Percentiles rank a stretch among this genome's conserved stretches.
Conservation (phyloP, 2,797 vertebrate species). For the Lepus townsendii region DNA sequence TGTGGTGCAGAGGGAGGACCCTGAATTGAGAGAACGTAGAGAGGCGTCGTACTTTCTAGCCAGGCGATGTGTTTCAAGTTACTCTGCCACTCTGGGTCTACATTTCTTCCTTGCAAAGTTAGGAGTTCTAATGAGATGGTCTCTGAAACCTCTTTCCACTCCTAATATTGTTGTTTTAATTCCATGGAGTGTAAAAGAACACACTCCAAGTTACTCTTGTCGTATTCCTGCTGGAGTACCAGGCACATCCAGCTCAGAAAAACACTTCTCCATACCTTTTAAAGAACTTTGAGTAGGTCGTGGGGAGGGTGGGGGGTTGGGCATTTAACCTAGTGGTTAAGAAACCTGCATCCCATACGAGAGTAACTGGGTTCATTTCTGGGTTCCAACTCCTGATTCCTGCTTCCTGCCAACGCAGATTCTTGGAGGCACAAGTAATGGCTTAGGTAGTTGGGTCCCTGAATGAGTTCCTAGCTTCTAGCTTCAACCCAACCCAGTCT, state of each 20-base stretch:
- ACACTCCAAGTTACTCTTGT: background rate
- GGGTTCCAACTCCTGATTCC: no score
- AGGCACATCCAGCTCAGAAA: background rate
- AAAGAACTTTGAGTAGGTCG: background rate
- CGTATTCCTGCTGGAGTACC: background rate
- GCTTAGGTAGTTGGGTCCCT: no score
- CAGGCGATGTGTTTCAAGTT: background rate
- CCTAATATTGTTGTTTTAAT: background rate
- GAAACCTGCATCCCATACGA: no score
- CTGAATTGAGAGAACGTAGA: background rate
- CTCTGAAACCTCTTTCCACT: background rate
- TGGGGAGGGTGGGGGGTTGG: no score
- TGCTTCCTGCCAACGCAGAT: no score
- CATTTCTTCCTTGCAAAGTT: background rate
- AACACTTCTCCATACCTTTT: slow-evolving; percentile 33
- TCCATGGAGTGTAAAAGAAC: background rate
- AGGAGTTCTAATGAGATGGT: background rate
- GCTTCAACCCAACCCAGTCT: no score
- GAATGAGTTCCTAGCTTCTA: no score
- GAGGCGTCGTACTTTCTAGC: background rate
- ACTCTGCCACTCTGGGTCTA: background rate
- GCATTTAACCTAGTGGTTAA: no score
- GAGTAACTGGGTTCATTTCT: no score
- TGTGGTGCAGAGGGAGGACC: background rate
- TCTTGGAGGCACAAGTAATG: no score